These are phyloP conservation scores for Sterrhoptilus dennistouni DNA, from an alignment of 2,113 vertebrate species.

Conservation along the genomic window DNA sequence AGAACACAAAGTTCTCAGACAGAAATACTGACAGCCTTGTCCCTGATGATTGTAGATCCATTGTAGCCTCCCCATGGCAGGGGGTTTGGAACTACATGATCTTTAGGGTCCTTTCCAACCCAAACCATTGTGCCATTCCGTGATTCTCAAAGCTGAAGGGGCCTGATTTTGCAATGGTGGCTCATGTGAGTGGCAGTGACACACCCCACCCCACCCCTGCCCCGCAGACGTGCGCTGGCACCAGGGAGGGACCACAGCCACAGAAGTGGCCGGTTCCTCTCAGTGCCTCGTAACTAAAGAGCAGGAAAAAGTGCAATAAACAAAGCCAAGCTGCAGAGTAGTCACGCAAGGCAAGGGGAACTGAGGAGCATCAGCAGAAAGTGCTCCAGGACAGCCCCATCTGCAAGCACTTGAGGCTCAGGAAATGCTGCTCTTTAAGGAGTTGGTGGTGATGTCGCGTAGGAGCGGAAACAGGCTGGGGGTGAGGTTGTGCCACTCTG, in stretches of 20 bases:
- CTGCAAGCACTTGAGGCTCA: slow-evolving; percentile 30
- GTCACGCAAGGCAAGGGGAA: slow-evolving; percentile 44
- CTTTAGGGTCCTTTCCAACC: background rate
- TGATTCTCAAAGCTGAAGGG: background rate
- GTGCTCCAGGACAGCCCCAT: slow-evolving; percentile 25
- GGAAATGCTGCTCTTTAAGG: slow-evolving; percentile 47
- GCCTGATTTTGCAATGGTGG: background rate
- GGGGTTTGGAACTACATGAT: background rate
- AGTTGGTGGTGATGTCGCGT: background rate
- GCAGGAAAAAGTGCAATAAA: slow-evolving; percentile 53
- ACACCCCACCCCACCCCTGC: background rate
- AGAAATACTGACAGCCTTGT: background rate
- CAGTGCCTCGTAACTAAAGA: background rate
- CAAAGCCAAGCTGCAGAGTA: background rate
- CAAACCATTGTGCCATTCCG: background rate
- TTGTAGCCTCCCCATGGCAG: background rate
- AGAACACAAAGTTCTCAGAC: background rate
- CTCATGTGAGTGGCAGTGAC: background rate
- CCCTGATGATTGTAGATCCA: background rate
- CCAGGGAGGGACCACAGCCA: background rate
- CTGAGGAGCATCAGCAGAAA: slow-evolving; percentile 51
- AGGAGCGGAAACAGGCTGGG: slow-evolving; percentile 14
- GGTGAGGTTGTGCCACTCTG: background rate
- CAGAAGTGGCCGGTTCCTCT: background rate
- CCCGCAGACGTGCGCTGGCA: background rate